These are phyloP conservation scores for Drosophila eugracilis DNA, from an alignment of 1,140 invertebrate genomes.

Conservation along the genomic window DNA sequence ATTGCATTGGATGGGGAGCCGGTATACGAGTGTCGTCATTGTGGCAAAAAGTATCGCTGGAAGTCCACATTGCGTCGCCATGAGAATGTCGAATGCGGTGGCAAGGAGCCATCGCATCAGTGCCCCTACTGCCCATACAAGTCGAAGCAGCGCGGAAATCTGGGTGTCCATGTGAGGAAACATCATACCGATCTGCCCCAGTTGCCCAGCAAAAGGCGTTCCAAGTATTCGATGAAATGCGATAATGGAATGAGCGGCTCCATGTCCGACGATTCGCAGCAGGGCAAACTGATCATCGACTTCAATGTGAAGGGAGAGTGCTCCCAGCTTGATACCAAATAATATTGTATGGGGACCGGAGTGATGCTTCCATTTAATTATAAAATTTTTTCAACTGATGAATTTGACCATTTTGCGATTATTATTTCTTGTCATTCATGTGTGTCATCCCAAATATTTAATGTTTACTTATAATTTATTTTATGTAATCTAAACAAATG, in stretches of 20 bases:
- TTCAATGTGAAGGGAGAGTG: conserved; percentile 58
- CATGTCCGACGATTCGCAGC: conserved; percentile 74
- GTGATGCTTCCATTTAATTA: conserved; percentile 35
- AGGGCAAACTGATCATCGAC: conserved; percentile 78
- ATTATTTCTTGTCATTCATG: conserved; percentile 54
- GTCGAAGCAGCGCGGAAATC: conserved; percentile 91
- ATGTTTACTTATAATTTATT: conserved; percentile 65
- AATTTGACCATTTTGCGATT: conserved; percentile 27
- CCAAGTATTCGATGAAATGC: conserved; percentile 76
- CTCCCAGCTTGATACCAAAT: conserved; percentile 65
- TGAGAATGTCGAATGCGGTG: conserved; percentile 93
- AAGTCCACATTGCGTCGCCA: conserved; percentile 92
- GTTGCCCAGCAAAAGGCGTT: conserved; percentile 81
- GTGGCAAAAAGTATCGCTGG: conserved; percentile 92
- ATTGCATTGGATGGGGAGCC: conserved; percentile 87
- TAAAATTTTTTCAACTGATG: conserved; percentile 8
- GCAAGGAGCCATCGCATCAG: conserved; percentile 92
- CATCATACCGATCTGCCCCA: conserved; percentile 87
- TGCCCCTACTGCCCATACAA: conserved; percentile 92
- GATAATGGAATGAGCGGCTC: conserved; percentile 53
- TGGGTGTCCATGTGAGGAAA: conserved; percentile 91
- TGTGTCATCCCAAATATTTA: conserved; percentile 65
- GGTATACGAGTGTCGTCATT: conserved; percentile 91
- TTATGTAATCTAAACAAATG: conserved; percentile 61
- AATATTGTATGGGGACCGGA: conserved; percentile 21